phyloP scores from a whole-genome alignment of 2,888 invertebrate genomes.

The Hybos culiciformis region DNA sequence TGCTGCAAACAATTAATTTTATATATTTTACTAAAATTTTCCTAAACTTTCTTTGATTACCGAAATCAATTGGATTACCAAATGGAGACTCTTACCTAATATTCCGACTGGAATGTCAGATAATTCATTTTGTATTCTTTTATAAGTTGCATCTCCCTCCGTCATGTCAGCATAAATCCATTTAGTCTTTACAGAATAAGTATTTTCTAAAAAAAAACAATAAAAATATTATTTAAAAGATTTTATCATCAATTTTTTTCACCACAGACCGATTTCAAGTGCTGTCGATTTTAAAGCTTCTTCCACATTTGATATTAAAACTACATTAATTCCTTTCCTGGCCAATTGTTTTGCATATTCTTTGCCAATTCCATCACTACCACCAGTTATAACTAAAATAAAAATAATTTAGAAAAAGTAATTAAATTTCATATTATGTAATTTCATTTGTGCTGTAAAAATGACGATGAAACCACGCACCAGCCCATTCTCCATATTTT shows the following conservation, averaged over 20 bases:
- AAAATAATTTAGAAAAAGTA: background rate
- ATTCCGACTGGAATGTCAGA: conserved; percentile 59
- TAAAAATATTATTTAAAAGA: background rate
- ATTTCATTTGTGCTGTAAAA: background rate
- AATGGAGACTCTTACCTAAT: too few species aligned
- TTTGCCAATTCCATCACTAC: conserved; percentile 83
- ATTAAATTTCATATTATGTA: background rate
- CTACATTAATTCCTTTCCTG: conserved; percentile 57
- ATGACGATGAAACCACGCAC: conserved; percentile 38
- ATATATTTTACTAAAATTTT: too few species aligned
- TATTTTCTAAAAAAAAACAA: conserved; percentile 27
- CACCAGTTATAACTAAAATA: conserved; percentile 67
- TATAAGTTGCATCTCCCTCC: conserved; percentile 48
- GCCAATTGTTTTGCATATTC: conserved; percentile 75
- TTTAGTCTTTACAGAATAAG: conserved; percentile 46
- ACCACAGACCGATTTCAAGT: conserved; percentile 64
- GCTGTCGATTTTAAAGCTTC: conserved; percentile 59
- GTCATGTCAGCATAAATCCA: conserved; percentile 59
- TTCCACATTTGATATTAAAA: conserved; percentile 64
- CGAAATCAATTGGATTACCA: too few species aligned
- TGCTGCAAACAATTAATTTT: too few species aligned
- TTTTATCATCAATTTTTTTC: conserved; percentile 19
- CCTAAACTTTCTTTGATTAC: too few species aligned
- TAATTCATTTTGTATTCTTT: conserved; percentile 49
- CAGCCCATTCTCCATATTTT: conserved; percentile 76